Percentiles rank a stretch among this genome's conserved stretches.
These are phyloP conservation scores for Drosophila melanica DNA, from an alignment of 1,140 invertebrate genomes.

Conservation along the genomic window DNA sequence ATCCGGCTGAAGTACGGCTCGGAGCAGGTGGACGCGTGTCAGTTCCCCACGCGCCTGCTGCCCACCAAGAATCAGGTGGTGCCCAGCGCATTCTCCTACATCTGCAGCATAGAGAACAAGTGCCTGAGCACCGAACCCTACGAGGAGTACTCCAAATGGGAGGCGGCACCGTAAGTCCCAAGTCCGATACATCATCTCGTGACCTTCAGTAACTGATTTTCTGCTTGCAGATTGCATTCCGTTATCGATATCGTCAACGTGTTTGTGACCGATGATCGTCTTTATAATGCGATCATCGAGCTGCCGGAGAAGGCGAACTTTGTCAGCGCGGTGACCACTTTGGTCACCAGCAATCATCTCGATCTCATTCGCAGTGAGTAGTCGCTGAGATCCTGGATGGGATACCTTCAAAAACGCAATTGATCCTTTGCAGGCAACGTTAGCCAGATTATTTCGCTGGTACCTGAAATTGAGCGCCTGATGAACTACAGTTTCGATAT, in stretches of 20 bases:
- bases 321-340: slow-evolving; percentile 86
- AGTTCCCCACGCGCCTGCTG: slow-evolving; percentile 87
- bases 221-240: slow-evolving; percentile 80
- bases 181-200: not conserved
- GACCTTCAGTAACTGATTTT: not conserved
- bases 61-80: slow-evolving; percentile 86
- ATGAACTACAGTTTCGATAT: slow-evolving; percentile 82
- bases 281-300: slow-evolving; percentile 72
- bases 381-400: slow-evolving; percentile 9
- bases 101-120: slow-evolving; percentile 79
- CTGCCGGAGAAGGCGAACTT: slow-evolving; percentile 86
- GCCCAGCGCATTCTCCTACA: slow-evolving; percentile 87
- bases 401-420: no score
- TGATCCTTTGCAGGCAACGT: slow-evolving; percentile 55
- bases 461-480: slow-evolving; percentile 71
- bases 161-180: slow-evolving; percentile 86
- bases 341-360: slow-evolving; percentile 86
- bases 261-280: slow-evolving; percentile 84
- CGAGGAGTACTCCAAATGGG: slow-evolving; percentile 86
- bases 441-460: slow-evolving; percentile 59
- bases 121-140: no score
- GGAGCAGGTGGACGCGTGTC: slow-evolving; percentile 75
- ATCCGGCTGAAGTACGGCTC: slow-evolving; percentile 77
- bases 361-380: slow-evolving; percentile 85
- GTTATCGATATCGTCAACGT: slow-evolving; percentile 84